A percentile compares a stretch with the other conserved stretches of the same genome.
These are phyloP conservation scores for Machimus atricapillus DNA, from an alignment of 2,888 invertebrate genomes.

Conservation along the genomic window DNA sequence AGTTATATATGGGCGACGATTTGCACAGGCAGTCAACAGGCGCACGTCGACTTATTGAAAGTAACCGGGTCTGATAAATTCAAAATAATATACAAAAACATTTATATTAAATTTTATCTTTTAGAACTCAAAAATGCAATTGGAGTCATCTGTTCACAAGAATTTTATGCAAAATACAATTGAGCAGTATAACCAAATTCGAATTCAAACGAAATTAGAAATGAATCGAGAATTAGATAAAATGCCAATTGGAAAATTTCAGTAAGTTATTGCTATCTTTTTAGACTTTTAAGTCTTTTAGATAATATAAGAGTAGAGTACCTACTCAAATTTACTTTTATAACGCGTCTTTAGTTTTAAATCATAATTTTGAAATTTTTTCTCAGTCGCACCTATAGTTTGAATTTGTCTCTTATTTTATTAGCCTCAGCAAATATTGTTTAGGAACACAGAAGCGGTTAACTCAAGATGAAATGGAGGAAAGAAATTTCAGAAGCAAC, in stretches of 20 bases:
- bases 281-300: not conserved
- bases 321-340: too few relatives aligned
- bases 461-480: conserved; percentile 60
- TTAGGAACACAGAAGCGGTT: conserved; percentile 55
- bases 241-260: conserved; percentile 82
- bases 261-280: conserved; percentile 64
- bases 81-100: not conserved
- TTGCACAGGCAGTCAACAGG: conserved; percentile 66
- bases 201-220: conserved; percentile 67
- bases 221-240: conserved; percentile 82
- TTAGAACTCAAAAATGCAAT: not conserved
- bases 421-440: conserved; percentile 54
- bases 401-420: not conserved
- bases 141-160: conserved; percentile 47
- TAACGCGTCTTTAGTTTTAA: too few relatives aligned
- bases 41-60: conserved; percentile 71
- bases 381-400: too few relatives aligned
- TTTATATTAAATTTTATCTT: not conserved
- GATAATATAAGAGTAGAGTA: too few relatives aligned
- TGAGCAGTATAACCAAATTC: conserved; percentile 61
- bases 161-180: conserved; percentile 63
- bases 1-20: conserved; percentile 51
- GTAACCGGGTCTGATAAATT: conserved; percentile 62
- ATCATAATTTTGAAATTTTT: too few relatives aligned
- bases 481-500: conserved; percentile 59